These are phyloP conservation scores for Cheirogaleus medius DNA, from an alignment of 2,113 vertebrate genomes.

Conservation along the genomic window DNA sequence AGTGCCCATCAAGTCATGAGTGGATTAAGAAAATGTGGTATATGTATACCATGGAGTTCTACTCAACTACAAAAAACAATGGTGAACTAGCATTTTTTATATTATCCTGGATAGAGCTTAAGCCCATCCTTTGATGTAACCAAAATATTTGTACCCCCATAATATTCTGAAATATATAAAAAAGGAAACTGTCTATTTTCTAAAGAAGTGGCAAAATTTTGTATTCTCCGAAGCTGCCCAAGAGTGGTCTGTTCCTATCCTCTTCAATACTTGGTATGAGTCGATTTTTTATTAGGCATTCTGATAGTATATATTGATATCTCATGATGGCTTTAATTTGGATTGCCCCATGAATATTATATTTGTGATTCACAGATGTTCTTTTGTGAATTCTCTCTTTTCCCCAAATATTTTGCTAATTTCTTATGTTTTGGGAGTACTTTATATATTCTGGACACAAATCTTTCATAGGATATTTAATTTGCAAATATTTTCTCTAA, in stretches of 20 bases:
- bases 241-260: background rate
- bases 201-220: background rate
- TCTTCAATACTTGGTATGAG: background rate
- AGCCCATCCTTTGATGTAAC: too few relatives aligned
- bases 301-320: background rate
- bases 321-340: background rate
- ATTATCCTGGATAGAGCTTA: too few relatives aligned
- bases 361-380: background rate
- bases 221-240: too few relatives aligned
- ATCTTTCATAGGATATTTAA: background rate
- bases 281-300: background rate
- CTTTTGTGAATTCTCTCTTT: background rate
- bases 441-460: background rate
- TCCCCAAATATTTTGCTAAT: background rate
- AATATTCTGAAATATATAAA: background rate
- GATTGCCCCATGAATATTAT: background rate
- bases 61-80: too few relatives aligned
- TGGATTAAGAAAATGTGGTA: too few relatives aligned
- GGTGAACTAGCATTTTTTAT: too few relatives aligned
- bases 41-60: too few relatives aligned
- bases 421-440: background rate
- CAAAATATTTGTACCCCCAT: too few relatives aligned
- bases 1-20: too few relatives aligned
- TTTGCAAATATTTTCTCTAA: background rate
- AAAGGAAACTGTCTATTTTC: background rate